Conservation (phyloP, 2,888 invertebrate genomes). For the Stenotaenia linearis region DNA sequence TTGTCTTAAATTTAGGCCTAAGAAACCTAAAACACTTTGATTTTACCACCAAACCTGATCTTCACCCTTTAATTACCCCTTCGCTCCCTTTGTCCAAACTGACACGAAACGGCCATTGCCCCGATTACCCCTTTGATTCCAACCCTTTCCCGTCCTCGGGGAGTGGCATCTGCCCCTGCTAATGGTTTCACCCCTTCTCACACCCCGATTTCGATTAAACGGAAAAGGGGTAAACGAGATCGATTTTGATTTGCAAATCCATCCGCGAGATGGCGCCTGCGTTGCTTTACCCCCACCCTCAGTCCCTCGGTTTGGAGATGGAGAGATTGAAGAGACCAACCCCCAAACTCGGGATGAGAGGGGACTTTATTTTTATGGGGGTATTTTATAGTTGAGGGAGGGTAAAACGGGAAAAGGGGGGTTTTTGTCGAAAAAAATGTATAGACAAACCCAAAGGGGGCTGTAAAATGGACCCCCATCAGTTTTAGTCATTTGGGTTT, state of each 20-base stretch:
- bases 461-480: slow-evolving; percentile 13
- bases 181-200: slow-evolving; percentile 13
- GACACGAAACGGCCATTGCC: neutral
- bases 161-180: neutral
- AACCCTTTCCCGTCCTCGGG: neutral
- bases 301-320: too few species aligned
- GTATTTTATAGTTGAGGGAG: slow-evolving; percentile 12
- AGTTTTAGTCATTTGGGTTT: too few species aligned
- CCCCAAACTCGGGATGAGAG: neutral
- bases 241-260: neutral
- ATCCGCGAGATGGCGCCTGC: neutral
- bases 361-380: slow-evolving; percentile 19
- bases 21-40: too few species aligned
- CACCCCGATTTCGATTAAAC: neutral
- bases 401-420: neutral
- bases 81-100: neutral
- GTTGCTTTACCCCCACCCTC: neutral
- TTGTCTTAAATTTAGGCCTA: too few species aligned
- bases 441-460: slow-evolving; percentile 17
- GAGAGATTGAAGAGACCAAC: neutral
- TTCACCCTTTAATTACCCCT: too few species aligned
- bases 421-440: neutral
- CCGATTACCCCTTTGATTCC: slow-evolving; percentile 20
- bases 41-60: too few species aligned
- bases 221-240: neutral